Evolutionary conservation across 2,113 vertebrate species (phyloP).

Genomic region (Hippocampus zosterae): DNA sequence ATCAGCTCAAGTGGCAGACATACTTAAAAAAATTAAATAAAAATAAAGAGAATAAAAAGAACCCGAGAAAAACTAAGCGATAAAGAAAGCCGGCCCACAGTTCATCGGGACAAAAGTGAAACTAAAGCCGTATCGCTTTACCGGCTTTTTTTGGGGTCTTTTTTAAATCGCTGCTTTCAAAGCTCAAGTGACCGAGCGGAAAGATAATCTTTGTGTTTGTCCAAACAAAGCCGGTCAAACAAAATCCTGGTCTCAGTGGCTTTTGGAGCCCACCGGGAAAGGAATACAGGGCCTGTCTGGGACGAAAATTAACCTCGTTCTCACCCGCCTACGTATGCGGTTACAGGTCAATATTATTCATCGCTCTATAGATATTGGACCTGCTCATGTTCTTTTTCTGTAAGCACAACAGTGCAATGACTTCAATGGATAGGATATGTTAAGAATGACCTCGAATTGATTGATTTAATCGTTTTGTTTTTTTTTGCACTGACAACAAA

Average conservation of each 20-base stretch:
- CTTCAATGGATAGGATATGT: background rate
- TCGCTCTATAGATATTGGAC: constrained; percentile 1
- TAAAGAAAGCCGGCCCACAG: constrained; percentile 29
- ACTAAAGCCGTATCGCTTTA: constrained; percentile 49
- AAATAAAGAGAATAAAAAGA: background rate
- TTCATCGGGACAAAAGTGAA: constrained; percentile 42
- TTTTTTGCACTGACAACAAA: too few relatives aligned
- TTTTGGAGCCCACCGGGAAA: constrained; percentile 29
- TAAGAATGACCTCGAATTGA: background rate
- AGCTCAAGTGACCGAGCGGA: constrained; percentile 60
- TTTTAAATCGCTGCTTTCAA: constrained; percentile 40
- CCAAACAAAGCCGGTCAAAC: constrained; percentile 57
- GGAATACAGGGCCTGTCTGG: constrained; percentile 36
- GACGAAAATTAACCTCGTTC: constrained; percentile 33
- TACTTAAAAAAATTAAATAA: background rate
- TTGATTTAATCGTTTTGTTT: too few relatives aligned
- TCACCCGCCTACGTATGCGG: background rate
- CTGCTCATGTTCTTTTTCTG: background rate
- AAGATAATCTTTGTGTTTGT: constrained; percentile 18
- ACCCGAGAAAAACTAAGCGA: constrained; percentile 29
- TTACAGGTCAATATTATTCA: constrained; percentile 6
- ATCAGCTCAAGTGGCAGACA: constrained; percentile 17
- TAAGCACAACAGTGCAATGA: background rate
- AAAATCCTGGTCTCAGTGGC: constrained; percentile 37
- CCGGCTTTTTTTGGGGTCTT: constrained; percentile 2